A percentile compares a stretch with the other conserved stretches of the same genome.
phyloP scores from a whole-genome alignment of 2,797 vertebrate genomes.

The Platyrinchus mystaceus region DNA sequence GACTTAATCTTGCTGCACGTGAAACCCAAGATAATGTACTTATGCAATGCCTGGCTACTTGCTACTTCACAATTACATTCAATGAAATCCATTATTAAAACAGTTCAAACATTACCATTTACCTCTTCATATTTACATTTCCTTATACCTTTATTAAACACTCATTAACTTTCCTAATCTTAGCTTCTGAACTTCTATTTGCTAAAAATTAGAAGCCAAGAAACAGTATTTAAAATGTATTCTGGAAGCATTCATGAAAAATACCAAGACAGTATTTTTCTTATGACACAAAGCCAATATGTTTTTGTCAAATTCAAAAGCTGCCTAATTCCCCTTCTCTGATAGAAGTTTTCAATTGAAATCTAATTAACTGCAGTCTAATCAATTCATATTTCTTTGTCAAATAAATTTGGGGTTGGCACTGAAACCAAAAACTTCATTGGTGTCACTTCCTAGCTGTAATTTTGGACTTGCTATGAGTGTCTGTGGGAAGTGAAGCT shows the following conservation, averaged over 20 bases:
- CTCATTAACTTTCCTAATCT: conserved; percentile 19
- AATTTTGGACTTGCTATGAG: neutral
- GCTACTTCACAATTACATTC: neutral
- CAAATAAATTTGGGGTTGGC: neutral
- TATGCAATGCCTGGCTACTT: neutral
- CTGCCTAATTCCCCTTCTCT: conserved; percentile 12
- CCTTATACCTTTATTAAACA: conserved; percentile 13
- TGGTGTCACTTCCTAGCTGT: neutral
- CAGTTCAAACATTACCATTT: neutral
- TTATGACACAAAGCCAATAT: conserved; percentile 11
- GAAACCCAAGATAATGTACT: neutral
- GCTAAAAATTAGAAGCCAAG: conserved; percentile 27
- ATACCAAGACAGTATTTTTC: neutral
- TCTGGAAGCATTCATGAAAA: conserved; percentile 8
- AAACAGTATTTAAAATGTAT: conserved; percentile 5
- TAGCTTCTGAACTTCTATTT: conserved; percentile 10
- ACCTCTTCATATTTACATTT: conserved; percentile 21
- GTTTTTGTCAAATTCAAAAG: conserved; percentile 50
- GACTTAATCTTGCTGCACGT: neutral
- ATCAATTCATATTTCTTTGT: conserved; percentile 41
- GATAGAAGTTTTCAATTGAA: conserved; percentile 38
- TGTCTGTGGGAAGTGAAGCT: neutral
- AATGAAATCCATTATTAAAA: conserved; percentile 2
- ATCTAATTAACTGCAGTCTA: conserved; percentile 56
- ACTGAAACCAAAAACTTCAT: neutral